These are phyloP conservation scores for Drosophila mimetica DNA, from an alignment of 2,888 invertebrate species.

Conservation along the genomic window DNA sequence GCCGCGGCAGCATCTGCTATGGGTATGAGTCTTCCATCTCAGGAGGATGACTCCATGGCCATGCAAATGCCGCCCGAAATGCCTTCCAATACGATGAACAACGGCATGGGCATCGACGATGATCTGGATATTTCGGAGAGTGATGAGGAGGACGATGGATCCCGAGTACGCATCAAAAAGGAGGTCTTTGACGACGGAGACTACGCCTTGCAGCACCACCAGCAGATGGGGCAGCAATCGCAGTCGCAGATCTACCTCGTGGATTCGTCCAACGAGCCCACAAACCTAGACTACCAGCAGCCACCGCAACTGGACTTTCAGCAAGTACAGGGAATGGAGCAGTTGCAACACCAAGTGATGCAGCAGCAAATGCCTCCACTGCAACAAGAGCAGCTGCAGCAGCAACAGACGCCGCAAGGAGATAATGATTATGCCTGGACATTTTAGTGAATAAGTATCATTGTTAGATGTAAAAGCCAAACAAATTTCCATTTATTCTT, in stretches of 20 bases:
- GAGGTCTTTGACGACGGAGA: slow-evolving; percentile 64
- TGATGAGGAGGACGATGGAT: slow-evolving; percentile 86
- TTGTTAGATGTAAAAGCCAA: background rate
- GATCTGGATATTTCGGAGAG: slow-evolving; percentile 92
- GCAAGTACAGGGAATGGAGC: slow-evolving; percentile 35
- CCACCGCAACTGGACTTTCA: slow-evolving; percentile 47
- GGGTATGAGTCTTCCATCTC: slow-evolving; percentile 14
- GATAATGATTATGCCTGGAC: slow-evolving; percentile 77
- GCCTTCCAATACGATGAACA: slow-evolving; percentile 82
- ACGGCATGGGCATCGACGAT: slow-evolving; percentile 89
- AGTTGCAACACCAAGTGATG: slow-evolving; percentile 18
- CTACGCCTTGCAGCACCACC: slow-evolving; percentile 24
- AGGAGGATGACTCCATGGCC: slow-evolving; percentile 25
- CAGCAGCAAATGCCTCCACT: slow-evolving; percentile 19
- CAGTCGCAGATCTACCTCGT: slow-evolving; percentile 58
- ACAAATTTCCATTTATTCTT: background rate
- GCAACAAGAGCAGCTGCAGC: slow-evolving; percentile 36
- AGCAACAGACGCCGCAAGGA: slow-evolving; percentile 53
- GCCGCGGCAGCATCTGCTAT: slow-evolving; percentile 31
- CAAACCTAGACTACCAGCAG: slow-evolving; percentile 24
- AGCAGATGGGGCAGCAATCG: slow-evolving; percentile 12
- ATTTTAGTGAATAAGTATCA: slow-evolving; percentile 56
- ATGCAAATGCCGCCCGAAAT: slow-evolving; percentile 67
- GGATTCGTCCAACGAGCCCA: slow-evolving; percentile 58
- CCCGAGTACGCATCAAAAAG: slow-evolving; percentile 63